phyloP scores from a whole-genome alignment of 2,888 invertebrate genomes.

The Tipula confusa region DNA sequence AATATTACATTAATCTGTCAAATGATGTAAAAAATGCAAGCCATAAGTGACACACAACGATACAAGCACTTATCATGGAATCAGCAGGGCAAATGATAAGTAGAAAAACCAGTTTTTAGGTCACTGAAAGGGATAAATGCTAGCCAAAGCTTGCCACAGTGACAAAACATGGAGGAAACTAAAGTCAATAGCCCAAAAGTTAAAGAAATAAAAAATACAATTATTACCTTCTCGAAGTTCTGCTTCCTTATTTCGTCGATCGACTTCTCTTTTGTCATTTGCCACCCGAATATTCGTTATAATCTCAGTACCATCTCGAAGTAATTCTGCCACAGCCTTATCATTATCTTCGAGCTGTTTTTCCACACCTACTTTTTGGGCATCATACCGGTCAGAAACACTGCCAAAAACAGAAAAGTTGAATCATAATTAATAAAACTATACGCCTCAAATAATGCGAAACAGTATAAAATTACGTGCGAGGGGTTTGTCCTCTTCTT shows the following conservation, averaged over 20 bases:
- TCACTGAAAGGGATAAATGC: too few species aligned
- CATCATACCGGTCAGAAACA: slow-evolving; percentile 43
- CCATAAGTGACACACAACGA: too few species aligned
- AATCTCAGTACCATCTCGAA: slow-evolving; percentile 65
- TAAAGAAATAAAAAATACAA: too few species aligned
- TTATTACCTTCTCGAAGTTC: slow-evolving; percentile 45
- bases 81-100: neutral
- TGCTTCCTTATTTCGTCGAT: slow-evolving; percentile 55
- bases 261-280: slow-evolving; percentile 66
- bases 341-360: slow-evolving; percentile 61
- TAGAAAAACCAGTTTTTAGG: too few species aligned
- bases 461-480: neutral
- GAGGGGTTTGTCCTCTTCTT: neutral
- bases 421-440: neutral
- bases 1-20: too few species aligned
- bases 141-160: too few species aligned
- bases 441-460: neutral
- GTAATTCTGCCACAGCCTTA: slow-evolving; percentile 59
- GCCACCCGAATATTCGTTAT: slow-evolving; percentile 74
- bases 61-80: neutral
- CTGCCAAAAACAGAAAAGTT: slow-evolving; percentile 29
- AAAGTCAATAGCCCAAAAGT: too few species aligned
- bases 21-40: too few species aligned
- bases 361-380: slow-evolving; percentile 58
- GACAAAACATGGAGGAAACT: too few species aligned